Percentiles rank a stretch among this genome's conserved stretches.
These are phyloP conservation scores for Apistogramma diplotaenia DNA, from an alignment of 2,113 vertebrate genomes.

Conservation along the genomic window DNA sequence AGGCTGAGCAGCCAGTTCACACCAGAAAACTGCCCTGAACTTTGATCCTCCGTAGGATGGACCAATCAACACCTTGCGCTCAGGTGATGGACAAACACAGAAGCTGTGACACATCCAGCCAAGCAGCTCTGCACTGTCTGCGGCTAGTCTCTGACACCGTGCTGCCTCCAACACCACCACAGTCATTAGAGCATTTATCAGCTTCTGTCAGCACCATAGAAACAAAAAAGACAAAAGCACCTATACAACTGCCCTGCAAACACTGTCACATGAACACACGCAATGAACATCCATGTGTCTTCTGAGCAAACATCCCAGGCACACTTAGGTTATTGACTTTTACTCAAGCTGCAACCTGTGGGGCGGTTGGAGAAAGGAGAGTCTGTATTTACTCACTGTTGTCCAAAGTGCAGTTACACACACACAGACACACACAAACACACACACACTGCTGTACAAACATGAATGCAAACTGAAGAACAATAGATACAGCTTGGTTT, in stretches of 20 bases:
- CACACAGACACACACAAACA: not conserved
- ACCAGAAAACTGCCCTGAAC: conserved; percentile 70
- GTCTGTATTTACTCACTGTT: conserved; percentile 65
- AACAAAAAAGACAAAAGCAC: conserved; percentile 58
- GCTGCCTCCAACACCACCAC: conserved; percentile 38
- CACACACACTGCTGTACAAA: not conserved
- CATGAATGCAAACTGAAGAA: conserved; percentile 17
- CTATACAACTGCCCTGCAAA: conserved; percentile 43
- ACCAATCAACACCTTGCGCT: conserved; percentile 74
- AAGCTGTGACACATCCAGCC: conserved; percentile 70
- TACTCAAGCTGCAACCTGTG: conserved; percentile 68
- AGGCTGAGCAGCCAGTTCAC: conserved; percentile 70
- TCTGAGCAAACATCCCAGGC: conserved; percentile 74
- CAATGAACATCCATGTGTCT: conserved; percentile 47
- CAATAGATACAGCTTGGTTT: conserved; percentile 20
- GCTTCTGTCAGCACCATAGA: conserved; percentile 71
- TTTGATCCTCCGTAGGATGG: conserved; percentile 65
- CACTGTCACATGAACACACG: conserved; percentile 48
- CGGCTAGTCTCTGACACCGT: conserved; percentile 35
- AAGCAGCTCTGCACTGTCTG: conserved; percentile 39
- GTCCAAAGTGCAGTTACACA: conserved; percentile 10
- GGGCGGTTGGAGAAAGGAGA: conserved; percentile 53
- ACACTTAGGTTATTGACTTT: conserved; percentile 78
- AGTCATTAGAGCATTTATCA: conserved; percentile 68
- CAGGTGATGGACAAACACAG: conserved; percentile 73